Conservation (phyloP, 2,113 vertebrate species). For the Psilopsiagon aurifrons region DNA sequence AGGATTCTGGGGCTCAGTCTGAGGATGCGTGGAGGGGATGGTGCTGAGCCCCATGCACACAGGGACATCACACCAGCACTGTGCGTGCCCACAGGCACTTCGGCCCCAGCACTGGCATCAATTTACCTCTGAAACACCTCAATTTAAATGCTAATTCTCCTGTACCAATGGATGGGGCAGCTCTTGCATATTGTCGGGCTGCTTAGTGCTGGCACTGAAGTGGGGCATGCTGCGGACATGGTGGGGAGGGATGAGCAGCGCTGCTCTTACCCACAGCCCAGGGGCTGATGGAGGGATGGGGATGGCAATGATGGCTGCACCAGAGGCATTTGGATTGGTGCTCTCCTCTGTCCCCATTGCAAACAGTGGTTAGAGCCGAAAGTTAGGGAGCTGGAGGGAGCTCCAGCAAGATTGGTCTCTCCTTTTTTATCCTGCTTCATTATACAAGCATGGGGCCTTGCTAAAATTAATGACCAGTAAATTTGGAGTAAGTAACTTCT, state of each 20-base stretch:
- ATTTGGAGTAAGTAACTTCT: conserved; percentile 31
- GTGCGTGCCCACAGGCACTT: rapidly evolving
- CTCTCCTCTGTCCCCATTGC: background rate
- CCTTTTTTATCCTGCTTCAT: background rate
- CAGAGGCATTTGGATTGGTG: rapidly evolving
- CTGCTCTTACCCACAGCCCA: rapidly evolving
- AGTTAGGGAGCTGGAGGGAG: background rate
- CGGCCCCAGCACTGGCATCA: background rate
- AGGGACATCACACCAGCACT: rapidly evolving
- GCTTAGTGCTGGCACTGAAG: conserved; percentile 7
- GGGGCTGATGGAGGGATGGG: background rate
- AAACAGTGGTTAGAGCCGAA: background rate
- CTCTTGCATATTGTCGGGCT: background rate
- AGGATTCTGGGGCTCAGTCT: background rate
- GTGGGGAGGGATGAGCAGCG: background rate
- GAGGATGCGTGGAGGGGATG: rapidly evolving
- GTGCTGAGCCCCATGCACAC: background rate
- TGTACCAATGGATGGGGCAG: conserved; percentile 4
- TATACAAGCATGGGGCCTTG: background rate
- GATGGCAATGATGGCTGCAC: rapidly evolving
- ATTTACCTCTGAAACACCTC: conserved; percentile 67
- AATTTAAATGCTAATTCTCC: conserved; percentile 78
- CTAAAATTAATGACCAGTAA: conserved; percentile 37
- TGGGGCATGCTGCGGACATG: background rate
- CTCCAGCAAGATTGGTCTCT: background rate